phyloP scores from a whole-genome alignment of 2,888 invertebrate genomes.

The Calephelis perditalis region DNA sequence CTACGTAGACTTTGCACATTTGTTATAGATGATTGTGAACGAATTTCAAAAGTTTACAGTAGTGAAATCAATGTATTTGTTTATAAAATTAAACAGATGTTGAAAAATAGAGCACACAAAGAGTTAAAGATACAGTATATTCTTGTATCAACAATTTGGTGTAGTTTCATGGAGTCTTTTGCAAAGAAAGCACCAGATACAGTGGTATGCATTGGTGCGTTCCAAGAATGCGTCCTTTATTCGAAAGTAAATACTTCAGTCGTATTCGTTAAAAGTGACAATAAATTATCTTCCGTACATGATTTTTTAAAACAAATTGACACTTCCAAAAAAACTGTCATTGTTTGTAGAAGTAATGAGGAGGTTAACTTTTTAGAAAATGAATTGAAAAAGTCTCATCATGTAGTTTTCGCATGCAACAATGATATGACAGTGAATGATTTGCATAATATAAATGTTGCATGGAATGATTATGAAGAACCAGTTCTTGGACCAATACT shows the following conservation, averaged over 20 bases:
- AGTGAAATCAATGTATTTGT: slow-evolving; percentile 63
- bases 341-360: slow-evolving; percentile 79
- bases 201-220: slow-evolving; percentile 83
- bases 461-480: slow-evolving; percentile 55
- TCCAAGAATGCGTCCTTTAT: slow-evolving; percentile 86
- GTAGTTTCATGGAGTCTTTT: slow-evolving; percentile 74
- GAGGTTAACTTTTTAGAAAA: slow-evolving; percentile 68
- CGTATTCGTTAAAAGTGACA: slow-evolving; percentile 50
- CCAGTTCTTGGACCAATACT: slow-evolving; percentile 72
- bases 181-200: slow-evolving; percentile 77
- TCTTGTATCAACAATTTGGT: slow-evolving; percentile 82
- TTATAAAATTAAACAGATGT: slow-evolving; percentile 57
- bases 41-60: slow-evolving; percentile 75
- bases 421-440: slow-evolving; percentile 57
- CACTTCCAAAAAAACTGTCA: slow-evolving; percentile 72
- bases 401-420: slow-evolving; percentile 48
- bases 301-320: slow-evolving; percentile 69
- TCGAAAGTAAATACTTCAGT: slow-evolving; percentile 70
- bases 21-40: slow-evolving; percentile 84
- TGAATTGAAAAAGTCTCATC: slow-evolving; percentile 38
- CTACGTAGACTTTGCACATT: slow-evolving; percentile 81
- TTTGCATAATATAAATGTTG: slow-evolving; percentile 52
- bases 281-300: slow-evolving; percentile 61
- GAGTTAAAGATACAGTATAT: slow-evolving; percentile 77
- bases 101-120: slow-evolving; percentile 56